A percentile compares a stretch with the other conserved stretches of the same genome.
These are phyloP conservation scores for Heliconius eleuchia DNA, from an alignment of 1,140 invertebrate species.

Conservation along the genomic window DNA sequence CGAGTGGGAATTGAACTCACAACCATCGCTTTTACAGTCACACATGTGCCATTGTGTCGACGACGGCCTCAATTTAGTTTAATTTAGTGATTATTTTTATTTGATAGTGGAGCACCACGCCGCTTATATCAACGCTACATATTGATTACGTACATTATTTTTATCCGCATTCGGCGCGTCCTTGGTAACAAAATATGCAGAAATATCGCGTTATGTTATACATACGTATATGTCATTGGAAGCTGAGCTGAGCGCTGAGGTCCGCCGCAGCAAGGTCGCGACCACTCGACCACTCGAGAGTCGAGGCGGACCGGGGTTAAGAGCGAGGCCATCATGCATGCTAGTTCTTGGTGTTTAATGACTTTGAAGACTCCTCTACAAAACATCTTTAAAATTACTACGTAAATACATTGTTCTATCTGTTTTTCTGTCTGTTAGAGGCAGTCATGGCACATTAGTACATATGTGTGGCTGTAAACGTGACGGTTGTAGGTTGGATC, in stretches of 20 bases:
- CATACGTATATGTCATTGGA: neutral
- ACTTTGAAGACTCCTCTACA: neutral
- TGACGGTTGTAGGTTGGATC: too few species aligned
- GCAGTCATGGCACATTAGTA: too few species aligned
- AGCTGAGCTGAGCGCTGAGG: neutral
- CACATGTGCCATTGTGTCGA: too few species aligned
- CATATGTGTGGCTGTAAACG: too few species aligned
- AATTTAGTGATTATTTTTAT: too few species aligned
- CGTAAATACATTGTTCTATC: too few species aligned
- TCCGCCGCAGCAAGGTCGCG: slow-evolving; percentile 2
- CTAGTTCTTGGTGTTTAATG: too few species aligned
- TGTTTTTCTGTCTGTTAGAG: too few species aligned
- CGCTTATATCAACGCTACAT: neutral
- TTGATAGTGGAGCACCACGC: too few species aligned
- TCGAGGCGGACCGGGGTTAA: neutral
- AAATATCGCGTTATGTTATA: slow-evolving; percentile 3
- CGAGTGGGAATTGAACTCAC: too few species aligned
- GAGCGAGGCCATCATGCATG: slow-evolving; percentile 14
- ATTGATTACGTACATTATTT: slow-evolving; percentile 1
- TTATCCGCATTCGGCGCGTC: neutral
- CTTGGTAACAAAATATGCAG: slow-evolving; percentile 13
- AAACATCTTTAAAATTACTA: neutral
- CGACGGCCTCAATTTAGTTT: too few species aligned
- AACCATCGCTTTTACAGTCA: too few species aligned
- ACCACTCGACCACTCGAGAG: neutral